Percentiles rank a stretch among this genome's conserved stretches.
phyloP scores from a whole-genome alignment of 2,797 vertebrate species.

The Squalus acanthias region DNA sequence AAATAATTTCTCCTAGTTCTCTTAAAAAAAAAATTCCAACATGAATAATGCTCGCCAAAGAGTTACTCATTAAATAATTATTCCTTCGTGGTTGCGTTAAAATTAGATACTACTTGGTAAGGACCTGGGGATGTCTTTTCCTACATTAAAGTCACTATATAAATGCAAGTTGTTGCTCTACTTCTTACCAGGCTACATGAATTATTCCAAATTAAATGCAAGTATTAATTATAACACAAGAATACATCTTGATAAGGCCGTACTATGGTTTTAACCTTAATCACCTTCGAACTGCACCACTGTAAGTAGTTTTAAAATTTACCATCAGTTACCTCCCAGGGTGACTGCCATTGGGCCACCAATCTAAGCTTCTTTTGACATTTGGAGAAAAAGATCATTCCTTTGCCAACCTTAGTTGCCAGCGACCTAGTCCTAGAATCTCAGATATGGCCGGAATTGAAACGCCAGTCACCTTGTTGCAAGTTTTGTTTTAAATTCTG shows the following conservation, averaged over 20 bases:
- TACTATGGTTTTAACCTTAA: background rate
- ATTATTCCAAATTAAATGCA: background rate
- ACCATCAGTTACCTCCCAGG: background rate
- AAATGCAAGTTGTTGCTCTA: background rate
- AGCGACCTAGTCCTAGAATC: background rate
- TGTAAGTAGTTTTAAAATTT: background rate
- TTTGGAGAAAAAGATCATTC: background rate
- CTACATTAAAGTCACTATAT: background rate
- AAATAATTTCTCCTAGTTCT: background rate
- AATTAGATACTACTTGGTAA: background rate
- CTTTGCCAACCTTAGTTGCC: constrained; percentile 4
- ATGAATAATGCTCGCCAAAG: background rate
- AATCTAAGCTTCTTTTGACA: background rate
- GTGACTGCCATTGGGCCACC: background rate
- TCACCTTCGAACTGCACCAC: background rate
- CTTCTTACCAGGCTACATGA: background rate
- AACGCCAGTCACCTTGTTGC: background rate
- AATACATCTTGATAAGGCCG: background rate
- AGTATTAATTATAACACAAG: background rate
- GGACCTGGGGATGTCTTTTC: background rate
- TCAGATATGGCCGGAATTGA: background rate
- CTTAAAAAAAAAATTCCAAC: background rate
- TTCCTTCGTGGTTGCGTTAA: background rate
- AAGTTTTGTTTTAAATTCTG: background rate
- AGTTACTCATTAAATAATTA: background rate